Base-by-base conservation (phyloP, 2,113 vertebrate genomes). In the Semnornis frantzii region DNA sequence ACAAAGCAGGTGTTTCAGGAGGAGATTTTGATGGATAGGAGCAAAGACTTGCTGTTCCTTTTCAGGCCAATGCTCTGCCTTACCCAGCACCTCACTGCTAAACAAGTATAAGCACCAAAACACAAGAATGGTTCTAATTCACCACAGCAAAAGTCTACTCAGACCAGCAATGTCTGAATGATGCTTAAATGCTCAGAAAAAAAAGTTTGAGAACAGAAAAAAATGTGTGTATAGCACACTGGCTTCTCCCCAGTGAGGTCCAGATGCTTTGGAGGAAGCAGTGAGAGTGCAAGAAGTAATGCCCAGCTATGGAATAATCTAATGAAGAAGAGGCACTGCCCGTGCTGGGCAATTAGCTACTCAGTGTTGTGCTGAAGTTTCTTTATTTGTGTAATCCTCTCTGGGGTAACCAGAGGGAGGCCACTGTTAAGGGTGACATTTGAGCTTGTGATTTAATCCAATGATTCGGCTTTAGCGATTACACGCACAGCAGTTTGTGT, bases 341-440 rank as follows among this genome's bases (percentile, higher is more conserved):
- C 60, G 28, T 59, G 74, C 79, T 54, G 60, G 72, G 85, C 87
- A 68, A 57, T 92, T 90, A 92, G 65, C 24, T 28, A 25, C 73
- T 42, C 21, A 50, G 74, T 90, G 87, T 71, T 71, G 59, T 33
- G 82, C 18, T 89, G 71, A 60, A 87, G 57, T 80, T 93, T 92
- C 73, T 90, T 86, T 87, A 60, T 96, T 95, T 85, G 87, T 95
- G 64, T 94, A 92, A 87, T 84, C 44, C 89, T 87, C 72, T 85
- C 90, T 93, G 82, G 79, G 87, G 85, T 89, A 89, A 91, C 93
- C 2, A 3, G 37, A 66, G 75, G 79, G 85, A 93, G 69, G 65
- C 58, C 77, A 71, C 83, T 78, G 3, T 76, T 62, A 33, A 69
- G 54, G 70, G n/a, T 4, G 17, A 2, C 4, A 4, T 91, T 89